Evolutionary conservation across 2,113 vertebrate genomes (phyloP).

Genomic region (Hippolais icterina): DNA sequence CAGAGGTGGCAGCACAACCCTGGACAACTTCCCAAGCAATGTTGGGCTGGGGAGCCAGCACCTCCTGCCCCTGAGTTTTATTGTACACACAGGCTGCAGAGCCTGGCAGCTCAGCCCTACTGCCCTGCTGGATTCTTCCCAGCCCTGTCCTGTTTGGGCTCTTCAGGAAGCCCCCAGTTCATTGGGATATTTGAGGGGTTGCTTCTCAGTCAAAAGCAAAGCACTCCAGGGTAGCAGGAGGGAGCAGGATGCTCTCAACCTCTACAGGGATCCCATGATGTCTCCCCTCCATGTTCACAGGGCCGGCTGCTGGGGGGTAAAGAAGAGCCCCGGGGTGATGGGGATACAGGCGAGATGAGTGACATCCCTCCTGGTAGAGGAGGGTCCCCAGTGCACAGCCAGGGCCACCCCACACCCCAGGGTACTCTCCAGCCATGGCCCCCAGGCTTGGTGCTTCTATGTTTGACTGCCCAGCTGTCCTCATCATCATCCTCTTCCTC

Average conservation of each 20-base stretch:
- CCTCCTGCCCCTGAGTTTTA: background rate
- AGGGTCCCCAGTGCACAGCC: rapidly evolving
- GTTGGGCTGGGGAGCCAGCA: background rate
- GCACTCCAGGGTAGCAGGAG: rapidly evolving
- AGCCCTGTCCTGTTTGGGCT: rapidly evolving
- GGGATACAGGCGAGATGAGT: rapidly evolving
- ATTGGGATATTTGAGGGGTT: background rate
- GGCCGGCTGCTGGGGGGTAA: rapidly evolving
- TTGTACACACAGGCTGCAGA: background rate
- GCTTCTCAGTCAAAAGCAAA: background rate
- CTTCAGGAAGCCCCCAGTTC: background rate
- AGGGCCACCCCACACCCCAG: background rate
- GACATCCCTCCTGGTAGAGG: rapidly evolving
- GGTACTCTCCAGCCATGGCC: background rate
- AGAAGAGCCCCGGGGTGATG: rapidly evolving
- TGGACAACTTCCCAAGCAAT: background rate
- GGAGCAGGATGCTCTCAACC: background rate
- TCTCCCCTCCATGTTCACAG: rapidly evolving
- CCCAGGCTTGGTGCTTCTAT: background rate
- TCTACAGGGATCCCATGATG: rapidly evolving
- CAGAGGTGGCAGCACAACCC: background rate
- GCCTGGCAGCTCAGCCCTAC: background rate
- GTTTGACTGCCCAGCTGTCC: background rate
- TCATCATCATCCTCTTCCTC: background rate
- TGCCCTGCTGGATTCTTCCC: background rate